phyloP scores from a whole-genome alignment of 2,113 vertebrate species.

The Acanthisitta chloris region DNA sequence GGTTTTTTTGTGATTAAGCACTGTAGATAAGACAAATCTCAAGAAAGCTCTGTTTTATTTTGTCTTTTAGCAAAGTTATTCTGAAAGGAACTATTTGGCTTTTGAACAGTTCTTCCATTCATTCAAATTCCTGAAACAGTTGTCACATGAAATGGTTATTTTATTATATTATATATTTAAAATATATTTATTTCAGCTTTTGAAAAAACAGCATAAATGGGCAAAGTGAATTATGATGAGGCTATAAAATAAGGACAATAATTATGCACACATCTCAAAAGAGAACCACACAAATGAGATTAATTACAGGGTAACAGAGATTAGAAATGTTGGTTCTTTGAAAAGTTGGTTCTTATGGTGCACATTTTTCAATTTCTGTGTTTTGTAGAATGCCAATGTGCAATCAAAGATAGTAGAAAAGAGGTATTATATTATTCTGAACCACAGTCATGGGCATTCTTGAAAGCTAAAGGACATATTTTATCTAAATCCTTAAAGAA shows the following conservation, averaged over 20 bases:
- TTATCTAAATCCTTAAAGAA: constrained; percentile 36
- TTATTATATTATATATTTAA: neutral
- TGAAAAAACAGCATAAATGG: neutral
- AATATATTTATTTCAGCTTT: neutral
- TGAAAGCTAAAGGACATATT: neutral
- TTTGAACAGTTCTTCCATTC: neutral
- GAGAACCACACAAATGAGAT: neutral
- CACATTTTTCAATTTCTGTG: neutral
- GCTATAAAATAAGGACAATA: neutral
- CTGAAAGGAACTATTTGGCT: neutral
- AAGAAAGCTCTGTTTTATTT: neutral
- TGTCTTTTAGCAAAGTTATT: neutral
- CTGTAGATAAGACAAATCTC: neutral
- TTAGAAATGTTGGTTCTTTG: neutral
- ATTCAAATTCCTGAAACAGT: neutral
- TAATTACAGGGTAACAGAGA: neutral
- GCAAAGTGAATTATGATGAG: neutral
- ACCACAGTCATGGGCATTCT: neutral
- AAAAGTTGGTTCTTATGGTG: neutral
- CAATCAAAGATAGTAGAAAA: neutral
- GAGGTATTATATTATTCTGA: neutral
- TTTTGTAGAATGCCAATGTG: neutral
- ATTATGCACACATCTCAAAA: neutral
- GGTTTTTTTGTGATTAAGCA: neutral
- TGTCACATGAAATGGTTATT: neutral